These are phyloP conservation scores for Caprella mutica DNA, from an alignment of 2,888 invertebrate genomes.

Conservation along the genomic window DNA sequence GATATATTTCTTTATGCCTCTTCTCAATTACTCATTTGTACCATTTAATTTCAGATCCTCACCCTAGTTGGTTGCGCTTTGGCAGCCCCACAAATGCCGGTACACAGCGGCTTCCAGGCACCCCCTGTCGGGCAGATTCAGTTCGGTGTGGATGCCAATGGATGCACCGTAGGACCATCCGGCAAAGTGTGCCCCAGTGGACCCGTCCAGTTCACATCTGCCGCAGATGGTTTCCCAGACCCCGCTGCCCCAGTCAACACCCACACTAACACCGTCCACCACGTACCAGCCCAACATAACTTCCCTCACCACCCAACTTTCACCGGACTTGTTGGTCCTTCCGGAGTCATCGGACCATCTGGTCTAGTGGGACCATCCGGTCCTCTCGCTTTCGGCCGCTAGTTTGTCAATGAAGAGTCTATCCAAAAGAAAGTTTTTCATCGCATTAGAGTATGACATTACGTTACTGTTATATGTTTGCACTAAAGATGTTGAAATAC, in stretches of 20 bases:
- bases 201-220: conserved; percentile 23
- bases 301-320: conserved; percentile 6
- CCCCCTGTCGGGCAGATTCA: too few species aligned
- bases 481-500: too few species aligned
- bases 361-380: conserved; percentile 14
- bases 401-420: too few species aligned
- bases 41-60: too few species aligned
- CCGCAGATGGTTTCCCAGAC: conserved; percentile 8
- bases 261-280: conserved; percentile 4
- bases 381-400: conserved; percentile 12
- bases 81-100: too few species aligned
- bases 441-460: too few species aligned
- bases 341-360: conserved; percentile 16
- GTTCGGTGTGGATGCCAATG: conserved; percentile 22
- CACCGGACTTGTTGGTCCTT: conserved; percentile 15
- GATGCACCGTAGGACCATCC: conserved; percentile 25
- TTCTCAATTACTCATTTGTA: too few species aligned
- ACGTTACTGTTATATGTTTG: too few species aligned
- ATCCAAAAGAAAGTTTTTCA: too few species aligned
- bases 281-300: background rate
- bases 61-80: too few species aligned
- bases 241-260: background rate
- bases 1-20: too few species aligned
- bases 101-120: too few species aligned
- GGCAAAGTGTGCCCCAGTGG: conserved; percentile 27